Evolutionary conservation across 2,888 invertebrate genomes (phyloP), one percentile per base, ranked within the genome.

Genomic region (Notodonta dromedarius): DNA sequence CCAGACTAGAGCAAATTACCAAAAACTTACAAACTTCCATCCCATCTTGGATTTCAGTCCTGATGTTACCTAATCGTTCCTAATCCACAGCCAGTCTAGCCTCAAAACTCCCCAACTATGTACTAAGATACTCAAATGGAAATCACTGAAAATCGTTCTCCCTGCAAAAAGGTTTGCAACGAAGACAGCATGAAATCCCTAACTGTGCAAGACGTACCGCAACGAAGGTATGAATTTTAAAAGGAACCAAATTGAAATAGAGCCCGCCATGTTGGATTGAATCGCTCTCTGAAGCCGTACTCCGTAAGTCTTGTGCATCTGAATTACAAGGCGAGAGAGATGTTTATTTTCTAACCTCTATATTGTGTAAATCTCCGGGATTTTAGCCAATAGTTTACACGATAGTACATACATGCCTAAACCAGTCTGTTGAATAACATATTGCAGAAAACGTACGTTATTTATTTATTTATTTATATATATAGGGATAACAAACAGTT

Each of bases 151-250:
- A 35, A 50, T 57, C 14, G n/a, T 57, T 24, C 55, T 54, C 56
- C 53, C 61, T 51, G 24, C 55, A 62, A 54, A 64, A 66, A 71
- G 59, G 63, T 60, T 61, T 68, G 67, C 53, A 59, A 40, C 11
- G 53, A 51, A 48, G 56, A 60, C 56, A 63, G 55, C 39, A 58
- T 56, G 58, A 64, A 58, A 54, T 67, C 55, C 55, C 60, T 53
- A 59, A 61, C 63, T 57, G 64, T 70, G 63, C 58, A 72, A 69
- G 69, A 65, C 60, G 68, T 63, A 63, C 61, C 57, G 61, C 58
- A 57, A 61, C 60, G 72, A 74, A 75, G 73, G 73, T 73, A 78
- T 74, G 74, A 79, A 80, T 80, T 77, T 80, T 79, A 78, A 74
- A 79, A 80, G 70, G 67, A 68, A 74, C 68, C 65, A 78, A 77